These are phyloP conservation scores for Monochamus alternatus DNA, from an alignment of 2,888 invertebrate genomes.

Conservation along the genomic window DNA sequence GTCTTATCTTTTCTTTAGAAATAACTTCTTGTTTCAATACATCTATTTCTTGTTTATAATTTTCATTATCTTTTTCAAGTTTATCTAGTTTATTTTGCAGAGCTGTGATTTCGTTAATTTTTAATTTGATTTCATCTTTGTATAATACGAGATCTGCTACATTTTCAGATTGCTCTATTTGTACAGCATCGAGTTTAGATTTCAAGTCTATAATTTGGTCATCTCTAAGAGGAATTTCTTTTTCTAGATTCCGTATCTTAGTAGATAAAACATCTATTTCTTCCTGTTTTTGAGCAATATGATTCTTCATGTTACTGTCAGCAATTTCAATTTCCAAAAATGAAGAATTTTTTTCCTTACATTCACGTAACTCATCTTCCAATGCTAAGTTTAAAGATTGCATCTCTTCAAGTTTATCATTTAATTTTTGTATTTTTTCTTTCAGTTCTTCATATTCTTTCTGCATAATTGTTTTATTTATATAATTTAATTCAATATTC, in stretches of 20 bases:
- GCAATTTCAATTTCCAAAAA: background rate
- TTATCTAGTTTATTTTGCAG: background rate
- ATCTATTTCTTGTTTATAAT: background rate
- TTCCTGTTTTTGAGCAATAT: too few species aligned
- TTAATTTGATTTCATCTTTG: background rate
- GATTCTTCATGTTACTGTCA: background rate
- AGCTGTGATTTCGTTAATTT: background rate
- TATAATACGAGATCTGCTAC: background rate
- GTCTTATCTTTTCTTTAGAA: background rate
- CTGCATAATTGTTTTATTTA: background rate
- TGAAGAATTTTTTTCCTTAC: background rate
- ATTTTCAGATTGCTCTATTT: background rate
- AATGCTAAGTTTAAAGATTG: background rate
- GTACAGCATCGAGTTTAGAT: conserved; percentile 1
- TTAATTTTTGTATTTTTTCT: background rate
- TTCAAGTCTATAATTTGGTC: background rate
- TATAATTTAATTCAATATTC: background rate
- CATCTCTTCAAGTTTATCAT: background rate
- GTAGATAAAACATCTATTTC: background rate
- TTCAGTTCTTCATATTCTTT: conserved; percentile 9
- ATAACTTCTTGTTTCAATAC: background rate
- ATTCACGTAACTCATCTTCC: background rate
- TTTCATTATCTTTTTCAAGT: background rate
- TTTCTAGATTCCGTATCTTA: background rate
- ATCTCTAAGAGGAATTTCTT: too few species aligned